A percentile compares a stretch with the other conserved stretches of the same genome.
Conservation (phyloP, 2,888 invertebrate genomes). For the Pterostichus madidus region DNA sequence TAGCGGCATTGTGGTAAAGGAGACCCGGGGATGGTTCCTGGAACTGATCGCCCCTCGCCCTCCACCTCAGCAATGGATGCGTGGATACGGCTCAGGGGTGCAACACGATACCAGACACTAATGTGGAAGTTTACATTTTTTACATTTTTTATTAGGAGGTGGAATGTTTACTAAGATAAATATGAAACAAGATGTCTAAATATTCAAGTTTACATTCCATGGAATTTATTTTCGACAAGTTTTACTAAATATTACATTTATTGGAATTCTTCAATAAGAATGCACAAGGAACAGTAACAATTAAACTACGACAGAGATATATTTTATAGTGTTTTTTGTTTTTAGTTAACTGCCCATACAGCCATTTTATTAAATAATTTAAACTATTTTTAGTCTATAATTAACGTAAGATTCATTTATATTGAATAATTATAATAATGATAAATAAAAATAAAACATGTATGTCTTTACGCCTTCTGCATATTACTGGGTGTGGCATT, state of each 20-base stretch:
- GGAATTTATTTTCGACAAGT: background rate
- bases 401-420: too few relatives aligned
- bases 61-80: background rate
- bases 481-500: too few relatives aligned
- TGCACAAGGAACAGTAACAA: too few relatives aligned
- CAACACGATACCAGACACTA: slow-evolving; percentile 18
- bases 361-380: too few relatives aligned
- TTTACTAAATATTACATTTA: background rate
- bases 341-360: too few relatives aligned
- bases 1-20: slow-evolving; percentile 34
- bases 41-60: slow-evolving; percentile 35
- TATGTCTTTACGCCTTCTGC: too few relatives aligned
- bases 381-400: too few relatives aligned
- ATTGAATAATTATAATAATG: too few relatives aligned
- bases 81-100: slow-evolving; percentile 16
- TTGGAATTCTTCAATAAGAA: background rate
- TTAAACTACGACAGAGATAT: too few relatives aligned
- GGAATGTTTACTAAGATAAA: slow-evolving; percentile 21
- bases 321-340: too few relatives aligned
- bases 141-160: slow-evolving; percentile 4
- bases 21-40: slow-evolving; percentile 59
- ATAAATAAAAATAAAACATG: too few relatives aligned
- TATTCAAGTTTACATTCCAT: slow-evolving; percentile 3
- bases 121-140: slow-evolving; percentile 21
- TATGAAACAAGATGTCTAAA: slow-evolving; percentile 10